Evolutionary conservation across 1,140 invertebrate species (phyloP), one percentile per base, ranked within the genome.

Genomic region (Drosophila lacteicornis): DNA sequence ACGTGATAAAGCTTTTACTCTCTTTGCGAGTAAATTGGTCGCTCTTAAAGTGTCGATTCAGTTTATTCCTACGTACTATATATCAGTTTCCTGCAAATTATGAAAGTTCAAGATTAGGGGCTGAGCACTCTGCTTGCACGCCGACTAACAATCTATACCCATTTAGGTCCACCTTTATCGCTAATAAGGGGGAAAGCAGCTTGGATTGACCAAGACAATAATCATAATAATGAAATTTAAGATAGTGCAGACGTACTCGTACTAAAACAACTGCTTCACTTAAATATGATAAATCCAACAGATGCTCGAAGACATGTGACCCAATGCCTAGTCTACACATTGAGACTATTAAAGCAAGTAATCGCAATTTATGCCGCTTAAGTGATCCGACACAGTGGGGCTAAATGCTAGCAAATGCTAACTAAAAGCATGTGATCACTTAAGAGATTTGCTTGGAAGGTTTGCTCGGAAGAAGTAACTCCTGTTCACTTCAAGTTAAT

Each of bases 361-460:
- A 56, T 75, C 76, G 66, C 71, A 88, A 88, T 75, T 88, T 87
- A 86, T 83, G 80, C 53, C 66, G 53, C 68, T 87, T 87, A 87
- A 87, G 80, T 83, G 80, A 88, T 75, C 57, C 12, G 25, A 53
- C 66, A 88, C 85, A 63, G 80, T 90, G 84, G 55, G 55, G 47
- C 2, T 40, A 38, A 77, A 8, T 7, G 4, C 12, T 25, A 7
- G n/a, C 12, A 9, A 62, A 40, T 22, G 15, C 2, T 9, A 1
- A 2, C 3, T 19, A 9, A 25, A 38, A 58, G 33, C 2, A 11
- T n/a, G 4, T 11, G 8, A 36, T 8, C n/a, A 6, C 0, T 12
- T 8, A 30, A 30, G n/a, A n/a, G 25, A 51, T 17, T n/a, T 27
- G 4, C 2, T 33, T 13, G 6, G 11, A 17, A 5, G 4, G 0